Percentiles rank a stretch among this genome's conserved stretches.
phyloP scores from a whole-genome alignment of 2,113 vertebrate species.

The Polyodon spathula region DNA sequence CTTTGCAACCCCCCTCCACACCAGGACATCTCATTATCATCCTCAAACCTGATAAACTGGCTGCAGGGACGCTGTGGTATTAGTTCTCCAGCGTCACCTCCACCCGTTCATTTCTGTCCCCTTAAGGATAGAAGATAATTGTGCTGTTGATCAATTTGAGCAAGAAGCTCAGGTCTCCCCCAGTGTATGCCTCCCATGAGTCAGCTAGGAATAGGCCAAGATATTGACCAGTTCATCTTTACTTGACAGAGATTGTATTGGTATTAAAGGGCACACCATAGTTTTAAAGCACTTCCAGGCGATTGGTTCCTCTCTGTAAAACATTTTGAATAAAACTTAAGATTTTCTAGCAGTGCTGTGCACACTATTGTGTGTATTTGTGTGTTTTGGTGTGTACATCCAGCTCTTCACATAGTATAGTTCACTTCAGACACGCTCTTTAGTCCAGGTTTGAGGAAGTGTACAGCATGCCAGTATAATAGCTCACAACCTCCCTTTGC shows the following conservation, averaged over 20 bases:
- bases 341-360: no score
- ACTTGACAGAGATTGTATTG: conserved; percentile 27
- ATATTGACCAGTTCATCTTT: conserved; percentile 25
- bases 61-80: background rate
- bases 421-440: no score
- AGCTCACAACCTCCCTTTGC: no score
- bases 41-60: background rate
- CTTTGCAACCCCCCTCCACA: conserved; percentile 22
- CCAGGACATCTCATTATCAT: conserved; percentile 19
- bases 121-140: background rate
- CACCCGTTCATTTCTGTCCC: background rate
- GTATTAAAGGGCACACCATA: conserved; percentile 18
- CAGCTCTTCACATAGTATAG: no score
- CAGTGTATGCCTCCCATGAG: background rate
- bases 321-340: no score
- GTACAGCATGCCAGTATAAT: no score
- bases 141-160: background rate
- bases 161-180: background rate
- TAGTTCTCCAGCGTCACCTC: background rate
- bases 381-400: no score
- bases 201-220: conserved; percentile 8
- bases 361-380: no score
- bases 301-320: conserved; percentile 25
- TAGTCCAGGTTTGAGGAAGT: no score
- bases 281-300: background rate